phyloP scores from a whole-genome alignment of 2,888 invertebrate species.

The Macaria liturata region DNA sequence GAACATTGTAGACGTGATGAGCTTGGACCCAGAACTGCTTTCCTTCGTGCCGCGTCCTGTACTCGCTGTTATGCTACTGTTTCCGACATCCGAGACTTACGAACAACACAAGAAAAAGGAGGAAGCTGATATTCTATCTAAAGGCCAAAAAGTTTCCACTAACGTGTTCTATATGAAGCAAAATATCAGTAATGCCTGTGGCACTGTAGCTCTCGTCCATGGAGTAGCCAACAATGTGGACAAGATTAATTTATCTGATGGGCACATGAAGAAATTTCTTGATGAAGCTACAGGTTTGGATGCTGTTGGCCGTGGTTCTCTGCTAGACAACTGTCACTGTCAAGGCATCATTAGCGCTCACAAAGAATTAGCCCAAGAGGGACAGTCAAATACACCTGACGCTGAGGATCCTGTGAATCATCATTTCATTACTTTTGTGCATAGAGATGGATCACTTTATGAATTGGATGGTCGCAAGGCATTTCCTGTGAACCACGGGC shows the following conservation, averaged over 20 bases:
- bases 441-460: conserved; percentile 91
- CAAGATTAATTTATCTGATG: conserved; percentile 87
- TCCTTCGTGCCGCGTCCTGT: conserved; percentile 94
- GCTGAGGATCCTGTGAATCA: conserved; percentile 91
- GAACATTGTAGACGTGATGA: conserved; percentile 95
- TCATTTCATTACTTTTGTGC: conserved; percentile 95
- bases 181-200: conserved; percentile 97
- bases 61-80: conserved; percentile 92
- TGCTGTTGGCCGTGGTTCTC: conserved; percentile 89
- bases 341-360: conserved; percentile 90
- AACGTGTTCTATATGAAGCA: conserved; percentile 95
- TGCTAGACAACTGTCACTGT: conserved; percentile 88
- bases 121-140: conserved; percentile 84
- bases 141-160: conserved; percentile 84
- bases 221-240: conserved; percentile 95
- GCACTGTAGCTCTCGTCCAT: conserved; percentile 97
- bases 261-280: conserved; percentile 90
- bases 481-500: conserved; percentile 93
- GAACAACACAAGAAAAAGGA: conserved; percentile 87
- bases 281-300: conserved; percentile 86
- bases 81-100: conserved; percentile 91
- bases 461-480: conserved; percentile 89
- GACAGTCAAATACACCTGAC: conserved; percentile 93
- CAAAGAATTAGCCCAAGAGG: conserved; percentile 93
- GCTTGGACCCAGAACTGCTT: conserved; percentile 93